phyloP scores from a whole-genome alignment of 2,113 vertebrate species.

The Pygoscelis antarcticus region DNA sequence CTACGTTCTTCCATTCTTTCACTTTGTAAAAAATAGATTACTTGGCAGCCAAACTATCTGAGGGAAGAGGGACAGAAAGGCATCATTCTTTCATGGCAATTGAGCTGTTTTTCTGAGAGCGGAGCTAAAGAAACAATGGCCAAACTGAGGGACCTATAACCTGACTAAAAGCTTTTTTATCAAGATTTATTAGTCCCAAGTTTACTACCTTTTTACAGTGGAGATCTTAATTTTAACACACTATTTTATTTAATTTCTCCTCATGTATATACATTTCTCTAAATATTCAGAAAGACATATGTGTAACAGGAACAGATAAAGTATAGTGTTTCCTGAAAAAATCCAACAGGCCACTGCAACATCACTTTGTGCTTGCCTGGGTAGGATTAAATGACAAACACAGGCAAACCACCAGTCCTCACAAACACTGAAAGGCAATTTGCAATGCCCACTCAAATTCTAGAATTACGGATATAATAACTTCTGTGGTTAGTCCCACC shows the following conservation, averaged over 20 bases:
- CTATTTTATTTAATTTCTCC: not conserved
- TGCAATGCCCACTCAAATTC: not conserved
- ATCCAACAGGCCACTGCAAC: not conserved
- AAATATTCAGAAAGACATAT: not conserved
- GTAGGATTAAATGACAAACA: not conserved
- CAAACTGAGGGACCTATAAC: not conserved
- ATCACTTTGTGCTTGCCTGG: not conserved
- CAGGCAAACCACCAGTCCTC: not conserved
- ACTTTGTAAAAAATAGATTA: not conserved
- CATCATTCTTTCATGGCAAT: not conserved
- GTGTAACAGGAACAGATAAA: not conserved
- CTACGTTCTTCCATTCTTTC: not conserved
- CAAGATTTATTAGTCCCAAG: not conserved
- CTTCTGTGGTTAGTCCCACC: not conserved
- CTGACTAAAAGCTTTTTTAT: not conserved
- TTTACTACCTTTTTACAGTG: not conserved
- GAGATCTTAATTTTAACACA: not conserved
- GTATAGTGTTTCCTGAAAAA: not conserved
- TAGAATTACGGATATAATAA: not conserved
- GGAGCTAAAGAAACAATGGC: not conserved
- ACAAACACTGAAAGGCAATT: not conserved
- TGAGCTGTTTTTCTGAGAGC: not conserved
- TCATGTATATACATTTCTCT: not conserved
- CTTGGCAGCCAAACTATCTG: not conserved
- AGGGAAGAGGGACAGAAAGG: not conserved